phyloP scores from a whole-genome alignment of 2,888 invertebrate genomes.

The Digitonthophagus gazella region DNA sequence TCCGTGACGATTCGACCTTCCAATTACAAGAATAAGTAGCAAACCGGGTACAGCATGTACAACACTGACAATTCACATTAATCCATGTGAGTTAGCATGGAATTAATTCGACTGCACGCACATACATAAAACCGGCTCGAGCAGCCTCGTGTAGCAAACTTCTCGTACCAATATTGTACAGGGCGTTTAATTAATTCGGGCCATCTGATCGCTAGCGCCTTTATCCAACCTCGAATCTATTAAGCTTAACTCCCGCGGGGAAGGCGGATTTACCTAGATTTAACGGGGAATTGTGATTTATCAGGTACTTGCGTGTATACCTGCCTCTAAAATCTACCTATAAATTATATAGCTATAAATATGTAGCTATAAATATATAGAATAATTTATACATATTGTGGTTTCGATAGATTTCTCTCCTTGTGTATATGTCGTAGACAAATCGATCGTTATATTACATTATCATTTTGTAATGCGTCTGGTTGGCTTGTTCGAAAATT shows the following conservation, averaged over 20 bases:
- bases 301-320: background rate
- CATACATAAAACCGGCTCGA: background rate
- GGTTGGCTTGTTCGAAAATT: too few species aligned
- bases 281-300: background rate
- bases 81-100: background rate
- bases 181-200: background rate
- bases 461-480: too few species aligned
- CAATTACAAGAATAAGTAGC: too few species aligned
- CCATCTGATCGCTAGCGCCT: background rate
- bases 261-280: background rate
- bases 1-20: too few species aligned
- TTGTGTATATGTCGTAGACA: too few species aligned
- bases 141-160: background rate
- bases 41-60: too few species aligned
- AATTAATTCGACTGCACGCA: background rate
- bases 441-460: too few species aligned
- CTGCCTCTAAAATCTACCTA: background rate
- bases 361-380: too few species aligned
- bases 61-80: background rate
- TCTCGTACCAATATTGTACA: background rate
- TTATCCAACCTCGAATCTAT: background rate
- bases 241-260: background rate
- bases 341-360: too few species aligned
- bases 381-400: too few species aligned
- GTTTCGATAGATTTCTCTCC: too few species aligned